Base-by-base conservation (phyloP, 2,888 invertebrate species). In the Rhamnusium bicolor region DNA sequence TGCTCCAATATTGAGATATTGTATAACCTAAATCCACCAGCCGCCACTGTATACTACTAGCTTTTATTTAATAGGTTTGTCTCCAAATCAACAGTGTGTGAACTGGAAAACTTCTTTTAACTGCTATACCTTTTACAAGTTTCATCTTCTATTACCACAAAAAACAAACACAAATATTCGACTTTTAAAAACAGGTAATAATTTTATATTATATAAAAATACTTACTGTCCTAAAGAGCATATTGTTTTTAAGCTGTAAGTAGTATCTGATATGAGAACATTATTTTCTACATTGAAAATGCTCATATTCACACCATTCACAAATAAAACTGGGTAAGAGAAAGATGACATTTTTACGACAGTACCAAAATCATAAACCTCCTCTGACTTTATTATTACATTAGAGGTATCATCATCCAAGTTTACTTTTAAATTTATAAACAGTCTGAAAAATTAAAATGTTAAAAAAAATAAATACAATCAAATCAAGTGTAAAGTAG, bases 161-260 rank as follows among this genome's bases (percentile, higher is more conserved):
- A n/a, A n/a, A n/a, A n/a, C n/a, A n/a, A n/a, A n/a, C n/a, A n/a
- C n/a, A n/a, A n/a, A n/a, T n/a, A n/a, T n/a, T n/a, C n/a, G n/a
- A n/a, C n/a, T n/a, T n/a, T n/a, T n/a, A n/a, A 82, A 62, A 56
- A 51, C 1, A 69, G 60, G 14, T 21, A 66, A 19, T n/a, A 53
- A 66, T 58, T 47, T 65, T 51, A 24, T 1, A 29, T 21, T 12
- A 27, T 14, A 0, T 32, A 47, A 3, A 60, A 40, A 63, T 63
- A 75, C 80, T 79, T 75, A 81, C 80, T 46, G 40, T 29, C 73
- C 74, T 8, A 79, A 21, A 18, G 62, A 40, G 56, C 60, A 71
- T 8, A 79, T 40, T 19, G 58, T 60, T 69, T 77, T 80, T 18
- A 79, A 32, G n/a, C 74, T 65, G 24, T 69, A 40, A 8, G 53